These are phyloP conservation scores for Neodon shergylaensis DNA, from an alignment of 2,113 vertebrate genomes.

Conservation along the genomic window DNA sequence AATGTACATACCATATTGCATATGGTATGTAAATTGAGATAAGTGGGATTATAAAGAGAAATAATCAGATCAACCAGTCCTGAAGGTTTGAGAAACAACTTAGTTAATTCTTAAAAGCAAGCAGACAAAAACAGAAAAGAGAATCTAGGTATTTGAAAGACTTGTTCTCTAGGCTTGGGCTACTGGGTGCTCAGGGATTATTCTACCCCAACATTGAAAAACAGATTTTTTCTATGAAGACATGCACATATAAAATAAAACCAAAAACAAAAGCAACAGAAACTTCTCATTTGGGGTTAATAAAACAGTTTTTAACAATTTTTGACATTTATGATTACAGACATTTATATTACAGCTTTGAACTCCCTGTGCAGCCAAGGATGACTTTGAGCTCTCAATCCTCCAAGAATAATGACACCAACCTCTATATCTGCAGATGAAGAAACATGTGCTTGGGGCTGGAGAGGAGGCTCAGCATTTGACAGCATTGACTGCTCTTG, in stretches of 20 bases:
- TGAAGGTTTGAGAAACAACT: background rate
- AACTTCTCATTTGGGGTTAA: background rate
- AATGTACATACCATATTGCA: too few species aligned
- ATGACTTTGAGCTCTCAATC: background rate
- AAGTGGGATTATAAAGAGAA: background rate
- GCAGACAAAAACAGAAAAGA: background rate
- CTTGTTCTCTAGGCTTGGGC: background rate
- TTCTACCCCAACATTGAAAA: background rate
- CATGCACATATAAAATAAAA: background rate
- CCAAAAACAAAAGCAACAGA: background rate
- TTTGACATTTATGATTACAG: background rate
- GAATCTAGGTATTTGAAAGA: background rate
- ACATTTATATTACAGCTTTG: background rate
- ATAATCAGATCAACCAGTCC: background rate
- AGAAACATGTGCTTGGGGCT: background rate
- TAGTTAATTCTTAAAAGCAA: background rate
- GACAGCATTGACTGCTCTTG: background rate
- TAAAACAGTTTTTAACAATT: background rate
- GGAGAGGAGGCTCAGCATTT: background rate
- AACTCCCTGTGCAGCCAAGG: background rate
- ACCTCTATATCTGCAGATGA: background rate
- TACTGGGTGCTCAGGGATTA: background rate
- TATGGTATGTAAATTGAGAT: background rate
- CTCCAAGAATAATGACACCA: background rate
- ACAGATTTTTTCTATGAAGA: background rate